phyloP scores from a whole-genome alignment of 2,113 vertebrate genomes.

The Hymenochirus boettgeri region DNA sequence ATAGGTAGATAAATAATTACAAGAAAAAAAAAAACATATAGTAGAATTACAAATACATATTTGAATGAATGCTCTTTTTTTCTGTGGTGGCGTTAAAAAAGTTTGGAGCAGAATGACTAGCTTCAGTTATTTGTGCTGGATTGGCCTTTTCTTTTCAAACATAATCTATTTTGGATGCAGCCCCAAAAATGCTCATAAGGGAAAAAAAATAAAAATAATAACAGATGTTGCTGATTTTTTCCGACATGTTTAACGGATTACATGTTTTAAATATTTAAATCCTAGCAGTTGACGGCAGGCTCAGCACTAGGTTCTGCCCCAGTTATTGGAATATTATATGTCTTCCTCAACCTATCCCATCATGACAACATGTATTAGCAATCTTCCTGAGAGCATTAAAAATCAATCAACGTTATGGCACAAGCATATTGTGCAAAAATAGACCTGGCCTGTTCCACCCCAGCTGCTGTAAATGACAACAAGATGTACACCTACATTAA shows the following conservation, averaged over 20 bases:
- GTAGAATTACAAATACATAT: neutral
- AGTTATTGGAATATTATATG: conserved; percentile 37
- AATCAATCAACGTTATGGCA: conserved; percentile 21
- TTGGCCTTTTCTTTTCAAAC: conserved; percentile 29
- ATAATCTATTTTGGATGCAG: conserved; percentile 32
- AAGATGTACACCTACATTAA: conserved; percentile 28
- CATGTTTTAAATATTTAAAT: conserved; percentile 35
- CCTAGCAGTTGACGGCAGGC: conserved; percentile 30
- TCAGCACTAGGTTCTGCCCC: conserved; percentile 20
- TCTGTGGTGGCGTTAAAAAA: conserved; percentile 7
- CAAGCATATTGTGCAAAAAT: conserved; percentile 10
- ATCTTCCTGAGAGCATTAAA: conserved; percentile 43
- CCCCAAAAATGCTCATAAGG: conserved; percentile 29
- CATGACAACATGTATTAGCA: conserved; percentile 39
- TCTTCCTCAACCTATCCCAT: conserved; percentile 28
- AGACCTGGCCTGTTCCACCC: conserved; percentile 9
- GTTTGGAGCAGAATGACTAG: neutral
- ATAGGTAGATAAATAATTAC: too few species aligned
- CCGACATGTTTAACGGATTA: conserved; percentile 35
- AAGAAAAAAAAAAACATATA: too few species aligned
- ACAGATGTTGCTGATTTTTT: conserved; percentile 28
- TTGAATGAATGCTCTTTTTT: neutral
- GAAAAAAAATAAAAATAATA: conserved; percentile 36
- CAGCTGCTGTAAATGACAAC: conserved; percentile 24
- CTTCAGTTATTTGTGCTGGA: conserved; percentile 14